Evolutionary conservation across 2,888 invertebrate species (phyloP).

Genomic region (Zygaena filipendulae): DNA sequence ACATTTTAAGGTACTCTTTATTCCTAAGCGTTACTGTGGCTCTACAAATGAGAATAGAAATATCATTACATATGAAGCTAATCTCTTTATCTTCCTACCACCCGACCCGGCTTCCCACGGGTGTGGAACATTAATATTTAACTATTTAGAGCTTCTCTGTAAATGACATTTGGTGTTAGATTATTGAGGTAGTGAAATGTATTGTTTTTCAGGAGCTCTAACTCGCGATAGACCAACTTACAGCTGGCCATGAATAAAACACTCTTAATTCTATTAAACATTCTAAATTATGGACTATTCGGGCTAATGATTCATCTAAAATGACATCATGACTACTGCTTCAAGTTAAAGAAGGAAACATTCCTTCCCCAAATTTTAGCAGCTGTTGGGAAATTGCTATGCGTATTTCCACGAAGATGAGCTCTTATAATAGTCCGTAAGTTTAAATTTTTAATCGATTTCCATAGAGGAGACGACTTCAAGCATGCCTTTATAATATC

Average conservation of each 20-base stretch:
- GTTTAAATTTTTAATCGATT: conserved; percentile 12
- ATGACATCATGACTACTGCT: conserved; percentile 8
- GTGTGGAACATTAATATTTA: no score
- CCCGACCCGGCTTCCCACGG: no score
- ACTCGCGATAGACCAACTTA: conserved; percentile 10
- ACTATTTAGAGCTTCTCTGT: conserved; percentile 14
- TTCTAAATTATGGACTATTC: conserved; percentile 17
- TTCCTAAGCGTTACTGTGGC: no score
- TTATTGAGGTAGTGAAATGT: conserved; percentile 12
- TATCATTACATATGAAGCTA: no score
- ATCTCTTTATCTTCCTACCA: no score
- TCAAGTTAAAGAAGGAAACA: conserved; percentile 13
- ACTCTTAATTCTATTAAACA: conserved; percentile 16
- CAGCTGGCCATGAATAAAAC: conserved; percentile 13
- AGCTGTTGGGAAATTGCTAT: conserved; percentile 18
- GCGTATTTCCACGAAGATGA: conserved; percentile 15
- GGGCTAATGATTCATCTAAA: conserved; percentile 16
- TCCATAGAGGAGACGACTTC: conserved; percentile 16
- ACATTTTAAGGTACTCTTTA: no score
- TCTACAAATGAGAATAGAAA: no score
- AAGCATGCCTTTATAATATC: conserved; percentile 13
- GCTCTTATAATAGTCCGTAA: conserved; percentile 20
- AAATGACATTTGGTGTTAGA: conserved; percentile 12
- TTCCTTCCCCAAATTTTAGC: conserved; percentile 5
- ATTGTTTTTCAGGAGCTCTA: conserved; percentile 11